A percentile compares a stretch with the other conserved stretches of the same genome.
Evolutionary conservation across 2,888 invertebrate species (phyloP).

Genomic region (Caenorhabditis plicata): DNA sequence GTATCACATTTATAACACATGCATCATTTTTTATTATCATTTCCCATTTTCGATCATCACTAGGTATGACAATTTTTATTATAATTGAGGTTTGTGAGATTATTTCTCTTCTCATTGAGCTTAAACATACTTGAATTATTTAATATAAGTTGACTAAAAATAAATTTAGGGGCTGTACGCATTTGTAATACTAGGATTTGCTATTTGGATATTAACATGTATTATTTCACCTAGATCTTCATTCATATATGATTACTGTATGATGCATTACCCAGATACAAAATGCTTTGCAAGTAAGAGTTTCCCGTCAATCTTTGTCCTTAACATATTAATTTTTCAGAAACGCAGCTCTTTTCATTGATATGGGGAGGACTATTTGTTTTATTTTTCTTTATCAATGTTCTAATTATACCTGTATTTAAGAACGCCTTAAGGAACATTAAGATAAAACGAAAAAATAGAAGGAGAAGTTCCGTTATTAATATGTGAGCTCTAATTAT

Average conservation of each 20-base stretch:
- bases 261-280: not conserved
- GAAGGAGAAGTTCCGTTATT: not conserved
- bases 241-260: conserved; percentile 12
- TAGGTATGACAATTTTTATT: conserved; percentile 12
- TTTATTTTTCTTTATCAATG: conserved; percentile 20
- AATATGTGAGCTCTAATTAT: not conserved
- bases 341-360: conserved; percentile 11
- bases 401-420: conserved; percentile 12
- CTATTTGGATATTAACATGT: conserved; percentile 20
- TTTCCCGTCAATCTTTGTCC: not conserved
- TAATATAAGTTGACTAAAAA: not conserved
- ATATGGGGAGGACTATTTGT: conserved; percentile 16
- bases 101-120: not conserved
- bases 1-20: conserved; percentile 11
- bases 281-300: conserved; percentile 17
- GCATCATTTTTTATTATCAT: conserved; percentile 14
- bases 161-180: conserved; percentile 14
- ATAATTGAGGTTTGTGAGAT: conserved; percentile 10
- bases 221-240: conserved; percentile 13
- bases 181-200: conserved; percentile 18
- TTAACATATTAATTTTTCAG: not conserved
- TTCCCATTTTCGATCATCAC: conserved; percentile 8
- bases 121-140: not conserved
- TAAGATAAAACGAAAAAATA: conserved; percentile 19
- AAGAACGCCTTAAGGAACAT: conserved; percentile 20